Conservation (phyloP, 2,113 vertebrate genomes). For the Petrocephalus zakoni region DNA sequence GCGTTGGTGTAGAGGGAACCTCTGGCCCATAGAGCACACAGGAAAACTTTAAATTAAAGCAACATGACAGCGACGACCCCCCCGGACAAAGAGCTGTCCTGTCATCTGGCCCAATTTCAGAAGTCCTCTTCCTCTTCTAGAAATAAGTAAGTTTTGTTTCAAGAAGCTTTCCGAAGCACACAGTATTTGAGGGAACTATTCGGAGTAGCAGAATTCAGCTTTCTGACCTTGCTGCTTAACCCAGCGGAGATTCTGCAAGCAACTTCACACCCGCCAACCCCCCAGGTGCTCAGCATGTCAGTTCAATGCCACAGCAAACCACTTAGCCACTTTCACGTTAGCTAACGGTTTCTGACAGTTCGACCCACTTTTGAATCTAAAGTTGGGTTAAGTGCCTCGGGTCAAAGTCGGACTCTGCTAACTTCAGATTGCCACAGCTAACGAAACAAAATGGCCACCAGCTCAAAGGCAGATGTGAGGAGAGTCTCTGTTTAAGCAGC, state of each 20-base stretch:
- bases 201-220: background rate
- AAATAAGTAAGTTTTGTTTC: background rate
- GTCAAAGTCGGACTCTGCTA: background rate
- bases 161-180: background rate
- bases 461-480: background rate
- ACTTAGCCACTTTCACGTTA: background rate
- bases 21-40: background rate
- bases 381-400: background rate
- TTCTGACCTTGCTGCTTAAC: background rate
- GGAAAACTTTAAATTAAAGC: background rate
- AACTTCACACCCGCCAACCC: background rate
- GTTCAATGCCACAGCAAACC: background rate
- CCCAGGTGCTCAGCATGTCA: background rate
- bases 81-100: background rate
- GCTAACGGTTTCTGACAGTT: background rate
- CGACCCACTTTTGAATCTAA: background rate
- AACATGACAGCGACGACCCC: background rate
- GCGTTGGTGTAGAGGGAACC: slow-evolving; percentile 10
- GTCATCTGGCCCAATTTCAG: background rate
- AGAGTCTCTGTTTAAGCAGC: background rate
- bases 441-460: background rate
- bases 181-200: background rate
- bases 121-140: background rate
- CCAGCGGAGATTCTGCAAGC: background rate
- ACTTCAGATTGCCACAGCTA: background rate